Base-by-base conservation (phyloP, 1,140 invertebrate genomes). In the Bombus ignitus region DNA sequence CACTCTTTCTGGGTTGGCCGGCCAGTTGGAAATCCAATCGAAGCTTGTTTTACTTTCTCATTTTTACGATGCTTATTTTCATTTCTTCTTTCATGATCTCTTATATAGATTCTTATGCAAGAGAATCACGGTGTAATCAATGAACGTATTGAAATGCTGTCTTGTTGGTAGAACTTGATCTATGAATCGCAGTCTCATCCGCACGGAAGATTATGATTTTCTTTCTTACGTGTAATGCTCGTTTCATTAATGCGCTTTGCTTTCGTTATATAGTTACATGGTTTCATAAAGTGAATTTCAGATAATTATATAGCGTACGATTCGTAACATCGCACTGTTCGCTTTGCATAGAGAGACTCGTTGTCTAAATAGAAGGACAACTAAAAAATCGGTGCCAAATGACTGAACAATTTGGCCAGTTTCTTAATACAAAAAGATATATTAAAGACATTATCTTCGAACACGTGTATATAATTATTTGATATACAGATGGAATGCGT, bases 31-130 rank as follows among this genome's bases (percentile, higher is more conserved):
- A 53, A 73, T 28, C 25, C 28, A 81, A n/a, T 9, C n/a, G 10
- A n/a, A n/a, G 18, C 37, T 85, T 85, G 39, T 44, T 62, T 72
- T 53, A n/a, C 37, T 72, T 62, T 80, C 2, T 53, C 47, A n/a
- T 3, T 66, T 59, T 62, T 32, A 53, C 18, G 47, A 53, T 53
- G 4, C 4, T 53, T 77, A 3, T 32, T 39, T 70, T 42, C 28
- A 28, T 39, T 39, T 32, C 2, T 53, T 22, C 74, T n/a, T 35
- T 53, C 13, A 47, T 32, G 22, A 25, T 35, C 35, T 25, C 28
- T 73, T 32, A 39, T 10, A 42, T 32, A 22, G 22, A 18, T 10
- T 35, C 47, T 53, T 53, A 53, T 22, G 32, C 35, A 22, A 37
- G 32, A 37, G 2, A 22, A 35, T 66, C 5, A 0, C 9, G 32